Evolutionary conservation across 2,888 invertebrate species (phyloP), one percentile per base, ranked within the genome.

Genomic region (Eupithecia vulgata): DNA sequence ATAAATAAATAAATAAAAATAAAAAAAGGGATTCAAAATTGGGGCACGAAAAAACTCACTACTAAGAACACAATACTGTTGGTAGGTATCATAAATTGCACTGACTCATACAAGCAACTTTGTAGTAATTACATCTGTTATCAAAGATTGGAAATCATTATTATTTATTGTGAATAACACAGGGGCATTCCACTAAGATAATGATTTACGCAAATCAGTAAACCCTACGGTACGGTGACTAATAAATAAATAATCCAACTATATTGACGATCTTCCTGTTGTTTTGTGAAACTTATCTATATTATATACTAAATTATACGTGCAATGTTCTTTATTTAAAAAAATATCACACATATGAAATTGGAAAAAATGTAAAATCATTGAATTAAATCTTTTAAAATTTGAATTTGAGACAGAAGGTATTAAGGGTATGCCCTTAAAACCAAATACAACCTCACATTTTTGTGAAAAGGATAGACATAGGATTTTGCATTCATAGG

Each of bases 231-330:
- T 17, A 10, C 15, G 0, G n/a, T 62, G 62, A 37, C 37, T 62
- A 62, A 62, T 62, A 10, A 21, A 25, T 12, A 25, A 21, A 12
- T 25, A 10, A 52, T n/a, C 15, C 34, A 62, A 35, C 35, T 62
- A 35, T 35, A 37, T 62, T 62, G n/a, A n/a, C n/a, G 62, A 25
- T 62, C 37, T 48, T 69, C 57, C 40, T 69, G 52, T 70, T 69
- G 37, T 35, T 17, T 35, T 37, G 35, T 30, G 57, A 57, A 25
- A 2, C 40, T 10, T 40, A 12, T 10, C 40, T 40, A 13, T 40
- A 13, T 13, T 13, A 42, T 45, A 17, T 5, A 45, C 12, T 17
- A 45, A 17, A 17, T 45, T 45, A 6, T 45, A 15, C 42, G 5
- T 45, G 7, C 7, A 17, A 45, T 45, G 17, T 45, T n/a, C 45